phyloP scores from a whole-genome alignment of 1,140 invertebrate species.

The Meloidogyne exigua region DNA sequence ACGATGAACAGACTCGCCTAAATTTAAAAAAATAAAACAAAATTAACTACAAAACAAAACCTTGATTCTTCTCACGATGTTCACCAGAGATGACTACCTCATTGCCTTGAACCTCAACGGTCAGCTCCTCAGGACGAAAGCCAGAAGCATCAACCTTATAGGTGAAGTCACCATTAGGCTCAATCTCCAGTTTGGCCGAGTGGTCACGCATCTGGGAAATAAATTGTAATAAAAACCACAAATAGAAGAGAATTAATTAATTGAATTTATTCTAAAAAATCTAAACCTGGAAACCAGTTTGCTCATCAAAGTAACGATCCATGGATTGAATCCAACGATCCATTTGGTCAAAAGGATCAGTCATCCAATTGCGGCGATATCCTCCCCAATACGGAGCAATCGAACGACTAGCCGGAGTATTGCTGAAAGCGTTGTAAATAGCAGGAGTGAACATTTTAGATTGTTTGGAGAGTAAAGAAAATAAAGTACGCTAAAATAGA shows the following conservation, averaged over 20 bases:
- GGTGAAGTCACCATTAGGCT: constrained; percentile 20
- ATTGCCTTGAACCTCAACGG: constrained; percentile 33
- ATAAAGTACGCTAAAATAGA: not conserved
- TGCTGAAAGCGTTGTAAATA: not conserved
- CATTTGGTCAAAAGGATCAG: not conserved
- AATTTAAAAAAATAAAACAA: not conserved
- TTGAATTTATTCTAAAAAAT: not conserved
- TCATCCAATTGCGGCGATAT: not conserved
- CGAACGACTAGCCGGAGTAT: not conserved
- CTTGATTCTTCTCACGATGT: constrained; percentile 18
- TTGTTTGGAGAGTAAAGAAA: not conserved
- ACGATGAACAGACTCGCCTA: constrained; percentile 18
- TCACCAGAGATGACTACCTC: constrained; percentile 30
- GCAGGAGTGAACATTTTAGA: not conserved
- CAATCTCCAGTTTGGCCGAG: constrained; percentile 2
- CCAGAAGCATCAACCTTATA: constrained; percentile 32
- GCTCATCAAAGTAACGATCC: not conserved
- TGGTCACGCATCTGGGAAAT: constrained; percentile 4
- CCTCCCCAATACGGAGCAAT: not conserved
- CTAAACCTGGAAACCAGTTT: not conserved
- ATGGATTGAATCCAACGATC: not conserved
- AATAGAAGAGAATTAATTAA: no score
- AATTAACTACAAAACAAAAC: not conserved
- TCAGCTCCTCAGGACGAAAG: constrained; percentile 30
- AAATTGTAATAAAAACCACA: no score